These are phyloP conservation scores for Lichenostomus cassidix DNA, from an alignment of 2,113 vertebrate species.

Conservation along the genomic window DNA sequence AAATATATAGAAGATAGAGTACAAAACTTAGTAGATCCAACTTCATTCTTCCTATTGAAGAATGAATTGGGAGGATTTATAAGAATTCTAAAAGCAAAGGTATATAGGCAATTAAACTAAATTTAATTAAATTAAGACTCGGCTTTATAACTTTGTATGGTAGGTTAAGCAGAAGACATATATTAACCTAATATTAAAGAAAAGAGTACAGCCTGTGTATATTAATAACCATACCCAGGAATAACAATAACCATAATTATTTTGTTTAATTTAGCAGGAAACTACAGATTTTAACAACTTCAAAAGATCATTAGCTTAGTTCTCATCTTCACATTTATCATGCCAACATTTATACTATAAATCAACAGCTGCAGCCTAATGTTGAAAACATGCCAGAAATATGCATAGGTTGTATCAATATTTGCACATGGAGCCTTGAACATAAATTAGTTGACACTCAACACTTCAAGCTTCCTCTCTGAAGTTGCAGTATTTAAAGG, in stretches of 20 bases:
- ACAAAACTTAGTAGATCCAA: background rate
- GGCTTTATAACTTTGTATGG: background rate
- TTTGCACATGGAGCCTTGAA: slow-evolving; percentile 45
- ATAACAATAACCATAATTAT: slow-evolving; percentile 9
- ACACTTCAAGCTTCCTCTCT: slow-evolving; percentile 60
- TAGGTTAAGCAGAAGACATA: slow-evolving; percentile 5
- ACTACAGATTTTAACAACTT: background rate
- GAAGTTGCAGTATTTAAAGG: slow-evolving; percentile 71
- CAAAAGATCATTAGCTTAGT: background rate
- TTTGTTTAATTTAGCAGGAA: background rate
- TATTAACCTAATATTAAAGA: background rate
- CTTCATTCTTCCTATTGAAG: background rate
- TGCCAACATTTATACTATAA: background rate
- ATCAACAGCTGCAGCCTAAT: slow-evolving; percentile 27
- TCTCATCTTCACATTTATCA: background rate
- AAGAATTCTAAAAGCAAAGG: background rate
- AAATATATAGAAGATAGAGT: background rate
- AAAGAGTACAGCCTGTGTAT: background rate
- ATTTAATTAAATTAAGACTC: background rate
- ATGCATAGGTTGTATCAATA: slow-evolving; percentile 62
- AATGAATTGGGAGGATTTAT: background rate
- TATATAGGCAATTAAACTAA: background rate
- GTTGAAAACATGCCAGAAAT: slow-evolving; percentile 46
- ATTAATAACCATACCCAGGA: background rate
- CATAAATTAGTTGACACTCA: slow-evolving; percentile 58